Base-by-base conservation (phyloP, 2,113 vertebrate species). In the Indicator maculatus region DNA sequence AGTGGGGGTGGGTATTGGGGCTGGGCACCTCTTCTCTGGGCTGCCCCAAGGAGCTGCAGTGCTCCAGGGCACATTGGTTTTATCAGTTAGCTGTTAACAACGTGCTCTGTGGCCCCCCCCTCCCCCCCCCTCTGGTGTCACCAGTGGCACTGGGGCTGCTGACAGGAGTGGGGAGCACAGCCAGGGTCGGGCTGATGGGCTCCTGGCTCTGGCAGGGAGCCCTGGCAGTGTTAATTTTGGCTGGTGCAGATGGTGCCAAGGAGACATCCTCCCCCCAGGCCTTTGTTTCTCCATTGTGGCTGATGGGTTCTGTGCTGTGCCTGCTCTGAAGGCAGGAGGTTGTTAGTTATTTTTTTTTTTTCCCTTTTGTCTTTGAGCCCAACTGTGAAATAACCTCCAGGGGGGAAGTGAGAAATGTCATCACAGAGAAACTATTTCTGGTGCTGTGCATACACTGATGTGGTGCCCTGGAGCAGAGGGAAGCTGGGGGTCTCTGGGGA, bases 271-370 rank as follows among this genome's bases (percentile, higher is more conserved):
- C 87, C 94, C 94, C 70, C 84, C 82, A 52, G 87, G 93, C 71
- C 65, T 91, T 95, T 89, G 75, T 89, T 87, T 56, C 91, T 91
- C 78, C 52, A 58, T 83, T 91, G 79, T 85, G 82, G 59, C 84
- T 87, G 66, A 87, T 93, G 1, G 0, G n/a, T 63, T 66, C 5
- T 38, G 66, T 81, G 33, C 77, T 26, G 24, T 72, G 59, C 36
- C 61, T 72, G 50, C 50, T 90, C 59, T 44, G 74, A 79, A 81
- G 69, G 77, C 39, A 78, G 70, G 44, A 89, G 60, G 10, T 12
- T 52, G 50, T 52, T 52, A 23, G 23, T 23, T 2, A 0, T 44
- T n/a, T 50, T 36, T 72, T 50, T 36, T 72, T 52, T 45, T 61
- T 36, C 24, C 11, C 20, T 26, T 63, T 74, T 3, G 1, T 52